phyloP scores from a whole-genome alignment of 2,888 invertebrate genomes.

The Drosophila rellima region DNA sequence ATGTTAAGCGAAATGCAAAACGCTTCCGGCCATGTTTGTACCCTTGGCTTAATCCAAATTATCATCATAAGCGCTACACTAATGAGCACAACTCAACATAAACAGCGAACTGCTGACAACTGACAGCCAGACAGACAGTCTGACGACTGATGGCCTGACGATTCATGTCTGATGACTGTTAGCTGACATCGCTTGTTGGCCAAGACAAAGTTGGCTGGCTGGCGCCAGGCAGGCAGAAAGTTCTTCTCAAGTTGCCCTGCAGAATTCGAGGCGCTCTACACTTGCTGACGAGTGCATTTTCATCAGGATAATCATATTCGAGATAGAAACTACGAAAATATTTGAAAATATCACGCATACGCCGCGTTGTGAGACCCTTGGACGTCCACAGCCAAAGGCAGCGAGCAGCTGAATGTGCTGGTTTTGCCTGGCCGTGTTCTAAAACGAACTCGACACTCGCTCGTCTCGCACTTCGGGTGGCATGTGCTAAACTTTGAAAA shows the following conservation, averaged over 20 bases:
- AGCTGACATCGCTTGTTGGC: conserved; percentile 37
- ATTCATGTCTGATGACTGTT: conserved; percentile 1
- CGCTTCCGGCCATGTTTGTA: conserved; percentile 24
- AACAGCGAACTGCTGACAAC: conserved; percentile 49
- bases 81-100: conserved; percentile 69
- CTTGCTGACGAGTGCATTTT: conserved; percentile 77
- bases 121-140: conserved; percentile 12
- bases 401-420: conserved; percentile 64
- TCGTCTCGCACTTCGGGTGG: conserved; percentile 26
- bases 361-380: conserved; percentile 28
- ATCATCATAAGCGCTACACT: conserved; percentile 71
- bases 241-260: conserved; percentile 40
- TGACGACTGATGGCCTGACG: conserved; percentile 14
- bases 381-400: conserved; percentile 39
- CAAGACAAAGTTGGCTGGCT: conserved; percentile 50
- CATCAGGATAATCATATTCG: conserved; percentile 65
- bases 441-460: background rate
- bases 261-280: conserved; percentile 14
- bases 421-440: conserved; percentile 37
- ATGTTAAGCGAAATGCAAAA: conserved; percentile 35
- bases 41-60: conserved; percentile 58
- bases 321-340: background rate
- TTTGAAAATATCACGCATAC: conserved; percentile 36
- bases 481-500: conserved; percentile 36
- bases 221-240: conserved; percentile 23